phyloP scores from a whole-genome alignment of 2,888 invertebrate genomes.

The Apeira syringaria region DNA sequence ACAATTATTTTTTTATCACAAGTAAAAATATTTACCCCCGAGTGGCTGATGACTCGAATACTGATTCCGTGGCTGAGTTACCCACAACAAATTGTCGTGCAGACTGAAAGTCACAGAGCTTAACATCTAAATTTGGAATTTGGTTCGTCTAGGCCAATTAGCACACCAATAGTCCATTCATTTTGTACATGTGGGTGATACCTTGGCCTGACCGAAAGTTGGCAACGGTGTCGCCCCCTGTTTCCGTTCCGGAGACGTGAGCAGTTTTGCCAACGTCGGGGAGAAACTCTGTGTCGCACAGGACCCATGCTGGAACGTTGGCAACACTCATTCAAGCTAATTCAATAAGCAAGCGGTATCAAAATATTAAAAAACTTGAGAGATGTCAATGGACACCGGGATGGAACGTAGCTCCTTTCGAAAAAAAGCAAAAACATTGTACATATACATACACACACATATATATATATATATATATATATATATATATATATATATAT shows the following conservation, averaged over 20 bases:
- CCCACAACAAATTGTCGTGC: slow-evolving; percentile 1
- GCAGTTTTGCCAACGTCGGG: slow-evolving; percentile 90
- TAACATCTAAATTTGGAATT: slow-evolving; percentile 80
- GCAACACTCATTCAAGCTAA: slow-evolving; percentile 79
- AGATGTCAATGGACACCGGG: no score
- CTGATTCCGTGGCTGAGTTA: no score
- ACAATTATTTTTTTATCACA: no score
- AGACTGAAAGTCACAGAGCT: slow-evolving; percentile 37
- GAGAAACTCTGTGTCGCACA: slow-evolving; percentile 87
- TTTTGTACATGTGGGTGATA: slow-evolving; percentile 60
- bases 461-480: no score
- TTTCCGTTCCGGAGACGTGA: slow-evolving; percentile 86
- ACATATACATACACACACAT: no score
- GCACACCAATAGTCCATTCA: slow-evolving; percentile 66
- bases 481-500: no score
- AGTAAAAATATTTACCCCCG: no score
- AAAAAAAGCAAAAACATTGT: no score
- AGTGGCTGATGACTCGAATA: no score
- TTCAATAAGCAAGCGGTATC: slow-evolving; percentile 36
- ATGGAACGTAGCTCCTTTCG: no score
- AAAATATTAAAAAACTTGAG: no score
- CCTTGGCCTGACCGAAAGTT: slow-evolving; percentile 82
- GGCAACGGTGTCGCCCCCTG: slow-evolving; percentile 72
- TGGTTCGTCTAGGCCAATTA: slow-evolving; percentile 77
- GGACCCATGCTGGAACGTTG: slow-evolving; percentile 79